These are phyloP conservation scores for Coleophora deauratella DNA, from an alignment of 2,888 invertebrate species.

Conservation along the genomic window DNA sequence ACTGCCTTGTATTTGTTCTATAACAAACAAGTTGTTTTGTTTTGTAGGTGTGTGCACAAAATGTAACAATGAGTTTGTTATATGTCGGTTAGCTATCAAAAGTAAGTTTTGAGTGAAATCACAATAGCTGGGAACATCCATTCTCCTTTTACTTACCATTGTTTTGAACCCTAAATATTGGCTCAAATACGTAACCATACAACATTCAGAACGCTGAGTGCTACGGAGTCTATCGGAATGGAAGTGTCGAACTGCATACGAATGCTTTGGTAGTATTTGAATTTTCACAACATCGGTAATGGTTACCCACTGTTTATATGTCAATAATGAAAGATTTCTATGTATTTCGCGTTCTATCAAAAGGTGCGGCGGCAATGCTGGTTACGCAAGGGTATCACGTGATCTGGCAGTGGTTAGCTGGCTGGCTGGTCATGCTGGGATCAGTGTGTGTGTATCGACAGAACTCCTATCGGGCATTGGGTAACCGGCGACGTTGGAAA, in stretches of 20 bases:
- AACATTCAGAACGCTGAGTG: too few species aligned
- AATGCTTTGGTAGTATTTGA: slow-evolving; percentile 7
- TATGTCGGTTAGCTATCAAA: slow-evolving; percentile 42
- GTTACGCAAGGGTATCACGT: slow-evolving; percentile 65
- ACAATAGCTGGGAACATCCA: slow-evolving; percentile 46
- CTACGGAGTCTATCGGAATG: neutral
- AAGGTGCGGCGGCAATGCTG: slow-evolving; percentile 55
- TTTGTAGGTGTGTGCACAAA: slow-evolving; percentile 16
- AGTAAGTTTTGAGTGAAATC: slow-evolving; percentile 37
- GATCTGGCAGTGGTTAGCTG: slow-evolving; percentile 54
- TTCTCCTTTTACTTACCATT: slow-evolving; percentile 54
- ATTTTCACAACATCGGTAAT: slow-evolving; percentile 37
- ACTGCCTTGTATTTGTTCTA: too few species aligned
- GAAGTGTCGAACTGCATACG: neutral
- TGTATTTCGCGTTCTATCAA: slow-evolving; percentile 57
- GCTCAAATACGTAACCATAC: slow-evolving; percentile 21
- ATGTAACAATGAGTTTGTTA: slow-evolving; percentile 32
- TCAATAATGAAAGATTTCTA: slow-evolving; percentile 57
- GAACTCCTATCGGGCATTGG: slow-evolving; percentile 64
- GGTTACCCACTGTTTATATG: slow-evolving; percentile 43
- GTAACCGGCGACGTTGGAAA: slow-evolving; percentile 57
- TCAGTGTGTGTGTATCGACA: slow-evolving; percentile 58
- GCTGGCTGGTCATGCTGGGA: slow-evolving; percentile 17
- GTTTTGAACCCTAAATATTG: slow-evolving; percentile 26
- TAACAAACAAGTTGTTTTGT: too few species aligned